phyloP scores from a whole-genome alignment of 2,113 vertebrate species.

The Ariopsis seemanni region DNA sequence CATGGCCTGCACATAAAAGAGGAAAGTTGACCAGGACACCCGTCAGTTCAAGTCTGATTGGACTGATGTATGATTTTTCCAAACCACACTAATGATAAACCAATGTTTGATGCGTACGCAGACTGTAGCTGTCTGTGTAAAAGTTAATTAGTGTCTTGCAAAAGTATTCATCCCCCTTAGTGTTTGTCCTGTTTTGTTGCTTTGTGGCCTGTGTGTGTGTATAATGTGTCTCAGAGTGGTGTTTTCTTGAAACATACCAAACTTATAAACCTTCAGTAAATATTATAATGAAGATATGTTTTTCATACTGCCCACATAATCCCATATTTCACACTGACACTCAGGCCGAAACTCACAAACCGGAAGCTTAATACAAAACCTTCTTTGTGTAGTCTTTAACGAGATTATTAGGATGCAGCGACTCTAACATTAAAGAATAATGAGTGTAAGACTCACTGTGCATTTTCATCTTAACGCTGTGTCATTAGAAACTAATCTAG shows the following conservation, averaged over 20 bases:
- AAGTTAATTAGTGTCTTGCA: too few relatives aligned
- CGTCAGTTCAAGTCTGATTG: too few relatives aligned
- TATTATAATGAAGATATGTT: not conserved
- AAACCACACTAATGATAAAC: too few relatives aligned
- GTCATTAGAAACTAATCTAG: not conserved
- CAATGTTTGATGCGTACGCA: too few relatives aligned
- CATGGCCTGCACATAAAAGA: too few relatives aligned
- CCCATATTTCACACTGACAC: not conserved
- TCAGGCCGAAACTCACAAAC: too few relatives aligned
- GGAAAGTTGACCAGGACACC: too few relatives aligned
- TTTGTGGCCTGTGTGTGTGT: too few relatives aligned
- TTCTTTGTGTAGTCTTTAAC: not conserved
- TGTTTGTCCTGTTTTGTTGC: too few relatives aligned
- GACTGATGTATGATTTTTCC: too few relatives aligned
- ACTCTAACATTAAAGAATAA: not conserved
- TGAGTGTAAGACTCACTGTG: not conserved
- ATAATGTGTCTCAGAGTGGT: not conserved
- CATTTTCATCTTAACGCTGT: not conserved
- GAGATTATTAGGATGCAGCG: not conserved
- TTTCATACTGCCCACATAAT: not conserved
- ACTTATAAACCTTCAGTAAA: not conserved
- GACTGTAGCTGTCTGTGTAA: too few relatives aligned
- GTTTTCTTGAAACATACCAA: not conserved
- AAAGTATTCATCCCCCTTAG: too few relatives aligned
- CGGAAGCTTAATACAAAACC: not conserved